These are phyloP conservation scores for Xiphias gladius DNA, from an alignment of 2,113 vertebrate genomes.

Conservation along the genomic window DNA sequence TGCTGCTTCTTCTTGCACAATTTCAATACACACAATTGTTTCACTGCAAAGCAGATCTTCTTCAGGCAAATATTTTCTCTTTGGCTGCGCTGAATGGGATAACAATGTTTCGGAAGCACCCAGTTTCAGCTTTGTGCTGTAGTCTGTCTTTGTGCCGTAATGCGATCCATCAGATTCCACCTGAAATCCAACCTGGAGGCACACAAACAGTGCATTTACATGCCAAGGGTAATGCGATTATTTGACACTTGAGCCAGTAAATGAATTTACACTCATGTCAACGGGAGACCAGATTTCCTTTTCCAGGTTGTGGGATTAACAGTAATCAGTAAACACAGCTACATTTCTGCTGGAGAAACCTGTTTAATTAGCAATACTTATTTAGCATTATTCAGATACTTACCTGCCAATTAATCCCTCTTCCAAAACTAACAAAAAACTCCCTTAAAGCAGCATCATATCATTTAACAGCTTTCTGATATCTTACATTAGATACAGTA, in stretches of 20 bases:
- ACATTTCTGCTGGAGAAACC: neutral
- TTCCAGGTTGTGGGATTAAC: slow-evolving; percentile 51
- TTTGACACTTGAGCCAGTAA: slow-evolving; percentile 32
- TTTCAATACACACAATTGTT: slow-evolving; percentile 7
- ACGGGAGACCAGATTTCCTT: slow-evolving; percentile 18
- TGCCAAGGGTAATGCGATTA: slow-evolving; percentile 40
- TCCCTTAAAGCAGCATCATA: neutral
- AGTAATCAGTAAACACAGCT: slow-evolving; percentile 24
- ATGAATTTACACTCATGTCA: slow-evolving; percentile 31
- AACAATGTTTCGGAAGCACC: slow-evolving; percentile 3
- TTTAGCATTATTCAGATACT: neutral
- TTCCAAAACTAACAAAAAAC: neutral
- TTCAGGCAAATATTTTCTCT: slow-evolving; percentile 10
- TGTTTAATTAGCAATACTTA: slow-evolving; percentile 1
- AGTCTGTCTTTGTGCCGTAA: slow-evolving; percentile 5
- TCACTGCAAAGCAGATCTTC: neutral
- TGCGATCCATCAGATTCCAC: slow-evolving; percentile 24
- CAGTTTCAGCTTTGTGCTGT: slow-evolving; percentile 15
- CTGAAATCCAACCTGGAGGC: slow-evolving; percentile 30
- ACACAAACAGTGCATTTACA: slow-evolving; percentile 19
- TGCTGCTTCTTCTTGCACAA: neutral
- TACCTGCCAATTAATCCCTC: neutral
- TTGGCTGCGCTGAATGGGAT: slow-evolving; percentile 4
- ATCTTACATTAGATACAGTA: neutral
- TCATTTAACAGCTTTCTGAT: neutral